Evolutionary conservation across 2,888 invertebrate genomes (phyloP), one percentile per base, ranked within the genome.

Genomic region (Drosophila barbarae): DNA sequence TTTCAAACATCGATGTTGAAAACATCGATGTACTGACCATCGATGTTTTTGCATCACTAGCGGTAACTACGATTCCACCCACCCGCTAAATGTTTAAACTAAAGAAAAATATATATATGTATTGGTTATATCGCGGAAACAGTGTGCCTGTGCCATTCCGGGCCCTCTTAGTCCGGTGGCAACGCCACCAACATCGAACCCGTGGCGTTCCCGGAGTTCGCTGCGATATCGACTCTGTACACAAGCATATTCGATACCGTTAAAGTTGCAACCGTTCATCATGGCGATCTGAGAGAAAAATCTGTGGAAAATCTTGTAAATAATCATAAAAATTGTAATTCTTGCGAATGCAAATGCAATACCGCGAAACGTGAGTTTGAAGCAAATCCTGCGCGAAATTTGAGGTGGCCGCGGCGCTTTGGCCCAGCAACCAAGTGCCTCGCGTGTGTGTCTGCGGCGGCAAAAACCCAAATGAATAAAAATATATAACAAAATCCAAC

Each of bases 391-490:
- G 53, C 52, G 53, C 51, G 42, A 46, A 69, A 56, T 69, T 67
- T 41, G 10, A 30, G n/a, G 56, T 58, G 44, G 42, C n/a, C 54
- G 41, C 32, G 50, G 44, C 58, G n/a, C 52, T 53, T 60, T 64
- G 21, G 50, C 15, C 42, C 44, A 59, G 38, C 21, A 69, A 63
- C 64, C 64, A 73, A 76, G 67, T 72, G 74, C 63, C 28, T 74
- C 69, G 80, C 77, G 80, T 75, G 84, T 78, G 76, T 82, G 74
- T 79, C 85, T 79, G 80, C 87, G 87, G 88, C 87, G 87, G 87
- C 87, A 87, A 87, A 82, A 81, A 86, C 85, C 80, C 84, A 86
- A 87, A 75, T 74, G 81, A 70, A 78, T 77, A 78, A 81, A 76
- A 72, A 64, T 78, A 86, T 73, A 83, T 74, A 78, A 76, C 80